These are phyloP conservation scores for Enteromius argenteus DNA, from an alignment of 2,797 vertebrate species.

Conservation along the genomic window DNA sequence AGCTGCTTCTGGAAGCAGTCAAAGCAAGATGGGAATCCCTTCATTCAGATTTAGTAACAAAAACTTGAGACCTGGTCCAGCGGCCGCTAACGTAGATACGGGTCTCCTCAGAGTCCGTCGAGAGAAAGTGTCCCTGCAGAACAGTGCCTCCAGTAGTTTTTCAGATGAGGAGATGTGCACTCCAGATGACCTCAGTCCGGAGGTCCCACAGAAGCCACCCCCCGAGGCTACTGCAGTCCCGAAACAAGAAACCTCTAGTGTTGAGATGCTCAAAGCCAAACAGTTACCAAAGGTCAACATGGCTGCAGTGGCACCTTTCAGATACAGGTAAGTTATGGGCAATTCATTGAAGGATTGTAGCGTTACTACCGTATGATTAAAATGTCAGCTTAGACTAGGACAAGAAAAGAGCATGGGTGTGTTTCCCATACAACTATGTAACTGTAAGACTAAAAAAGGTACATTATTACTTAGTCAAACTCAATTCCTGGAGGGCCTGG, in stretches of 20 bases:
- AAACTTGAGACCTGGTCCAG: constrained; percentile 58
- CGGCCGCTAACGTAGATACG: background rate
- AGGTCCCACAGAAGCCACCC: constrained; percentile 38
- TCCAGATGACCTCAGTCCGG: constrained; percentile 74
- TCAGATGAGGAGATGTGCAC: constrained; percentile 83
- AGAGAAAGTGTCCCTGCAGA: constrained; percentile 39
- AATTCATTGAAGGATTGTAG: background rate
- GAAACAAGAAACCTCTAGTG: constrained; percentile 25
- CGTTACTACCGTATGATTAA: background rate
- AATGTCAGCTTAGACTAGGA: background rate
- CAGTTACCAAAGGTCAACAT: constrained; percentile 81
- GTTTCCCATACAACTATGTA: background rate
- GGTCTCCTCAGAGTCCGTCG: constrained; percentile 17
- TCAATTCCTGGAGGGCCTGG: too few relatives aligned
- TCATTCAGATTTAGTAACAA: constrained; percentile 59
- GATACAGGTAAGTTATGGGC: constrained; percentile 81
- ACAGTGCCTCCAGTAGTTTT: constrained; percentile 70
- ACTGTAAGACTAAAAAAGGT: background rate
- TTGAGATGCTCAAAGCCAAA: constrained; percentile 59
- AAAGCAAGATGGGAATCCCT: constrained; percentile 21
- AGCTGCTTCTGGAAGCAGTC: constrained; percentile 16
- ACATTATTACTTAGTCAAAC: too few relatives aligned
- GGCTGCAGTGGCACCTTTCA: constrained; percentile 90
- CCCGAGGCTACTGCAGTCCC: background rate
- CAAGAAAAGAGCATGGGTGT: background rate